phyloP scores from a whole-genome alignment of 92 coral and sea anemone species.

The Zoanthus sansibaricus region DNA sequence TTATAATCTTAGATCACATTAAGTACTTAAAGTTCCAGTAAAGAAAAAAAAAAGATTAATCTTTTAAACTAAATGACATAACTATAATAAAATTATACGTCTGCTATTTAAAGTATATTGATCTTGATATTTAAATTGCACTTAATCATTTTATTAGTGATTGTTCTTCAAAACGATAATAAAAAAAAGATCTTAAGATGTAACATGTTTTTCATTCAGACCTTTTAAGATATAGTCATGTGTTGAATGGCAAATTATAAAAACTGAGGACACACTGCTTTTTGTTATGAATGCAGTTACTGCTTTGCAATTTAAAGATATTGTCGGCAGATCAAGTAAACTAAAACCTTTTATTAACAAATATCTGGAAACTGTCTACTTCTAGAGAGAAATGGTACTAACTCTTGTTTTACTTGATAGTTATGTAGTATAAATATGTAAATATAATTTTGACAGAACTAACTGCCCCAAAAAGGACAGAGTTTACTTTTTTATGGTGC shows the following conservation, averaged over 20 bases:
- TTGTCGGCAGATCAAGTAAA: neutral
- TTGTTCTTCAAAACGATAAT: neutral
- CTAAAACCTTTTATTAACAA: neutral
- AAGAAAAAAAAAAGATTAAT: no score
- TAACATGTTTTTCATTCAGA: neutral
- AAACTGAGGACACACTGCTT: neutral
- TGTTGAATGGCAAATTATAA: neutral
- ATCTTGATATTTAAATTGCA: neutral
- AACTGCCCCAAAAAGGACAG: constrained; percentile 21
- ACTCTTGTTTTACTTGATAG: neutral
- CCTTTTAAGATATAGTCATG: neutral
- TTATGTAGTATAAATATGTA: constrained; percentile 46
- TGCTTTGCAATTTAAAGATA: neutral
- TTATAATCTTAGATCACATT: no score
- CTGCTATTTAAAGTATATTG: neutral
- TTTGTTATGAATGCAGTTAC: neutral
- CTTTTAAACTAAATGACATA: neutral
- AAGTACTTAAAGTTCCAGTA: no score
- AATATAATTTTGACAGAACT: constrained; percentile 41
- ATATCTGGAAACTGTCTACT: neutral
- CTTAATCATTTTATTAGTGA: neutral
- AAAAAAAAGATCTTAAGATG: neutral
- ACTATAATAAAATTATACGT: neutral
- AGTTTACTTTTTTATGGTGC: constrained; percentile 30
- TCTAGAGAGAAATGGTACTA: constrained; percentile 6